Evolutionary conservation across 2,797 vertebrate species (phyloP).

Genomic region (Lepus oiostolus): DNA sequence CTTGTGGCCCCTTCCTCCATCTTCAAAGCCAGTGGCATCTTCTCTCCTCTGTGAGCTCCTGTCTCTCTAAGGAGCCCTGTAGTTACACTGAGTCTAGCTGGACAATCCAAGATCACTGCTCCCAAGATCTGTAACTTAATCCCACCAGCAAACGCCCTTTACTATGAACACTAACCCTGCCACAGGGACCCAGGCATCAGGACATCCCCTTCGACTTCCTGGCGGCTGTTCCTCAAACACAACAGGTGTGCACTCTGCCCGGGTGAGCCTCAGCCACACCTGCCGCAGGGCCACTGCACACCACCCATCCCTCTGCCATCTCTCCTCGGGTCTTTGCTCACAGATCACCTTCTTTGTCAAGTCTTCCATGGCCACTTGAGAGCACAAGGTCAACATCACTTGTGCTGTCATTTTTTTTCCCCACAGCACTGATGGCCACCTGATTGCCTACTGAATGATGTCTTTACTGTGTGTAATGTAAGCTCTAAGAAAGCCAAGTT

Average conservation of each 20-base stretch:
- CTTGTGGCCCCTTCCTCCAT: neutral
- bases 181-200: neutral
- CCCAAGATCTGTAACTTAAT: neutral
- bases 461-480: neutral
- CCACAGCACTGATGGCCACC: neutral
- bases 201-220: neutral
- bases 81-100: neutral
- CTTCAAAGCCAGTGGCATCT: constrained; percentile 11
- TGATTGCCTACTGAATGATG: neutral
- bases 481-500: neutral
- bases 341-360: neutral
- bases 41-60: neutral
- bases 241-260: neutral
- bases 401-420: neutral
- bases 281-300: neutral
- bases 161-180: neutral
- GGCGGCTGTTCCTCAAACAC: neutral
- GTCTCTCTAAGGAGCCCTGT: neutral
- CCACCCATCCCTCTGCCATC: neutral
- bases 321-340: neutral
- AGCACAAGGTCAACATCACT: neutral
- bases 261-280: neutral
- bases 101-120: neutral
- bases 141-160: neutral
- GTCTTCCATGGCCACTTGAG: neutral